Conservation (phyloP, 1,140 invertebrate genomes). For the Hycleus cichorii region DNA sequence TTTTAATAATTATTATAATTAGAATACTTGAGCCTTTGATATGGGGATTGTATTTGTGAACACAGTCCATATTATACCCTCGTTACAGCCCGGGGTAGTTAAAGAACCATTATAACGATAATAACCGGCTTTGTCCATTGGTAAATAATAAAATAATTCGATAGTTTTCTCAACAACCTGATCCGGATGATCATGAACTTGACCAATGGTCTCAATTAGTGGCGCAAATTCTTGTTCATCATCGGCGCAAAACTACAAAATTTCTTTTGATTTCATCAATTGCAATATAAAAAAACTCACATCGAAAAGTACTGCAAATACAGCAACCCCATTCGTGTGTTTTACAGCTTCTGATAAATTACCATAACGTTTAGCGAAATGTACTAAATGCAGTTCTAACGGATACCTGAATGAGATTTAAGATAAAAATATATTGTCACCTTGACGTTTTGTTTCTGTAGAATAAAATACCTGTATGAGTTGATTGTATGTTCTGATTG, state of each 20-base stretch:
- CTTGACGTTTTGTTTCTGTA: background rate
- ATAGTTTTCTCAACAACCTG: background rate
- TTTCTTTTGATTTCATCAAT: background rate
- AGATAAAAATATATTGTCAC: too few relatives aligned
- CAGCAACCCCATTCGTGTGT: constrained; percentile 56
- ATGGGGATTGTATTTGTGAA: constrained; percentile 53
- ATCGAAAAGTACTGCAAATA: constrained; percentile 62
- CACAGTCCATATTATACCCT: constrained; percentile 67
- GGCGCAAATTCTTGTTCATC: constrained; percentile 43
- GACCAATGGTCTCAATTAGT: constrained; percentile 42
- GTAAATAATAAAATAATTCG: constrained; percentile 40
- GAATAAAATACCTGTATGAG: constrained; percentile 38
- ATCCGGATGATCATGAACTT: constrained; percentile 35
- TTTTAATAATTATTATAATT: background rate
- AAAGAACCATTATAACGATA: constrained; percentile 66
- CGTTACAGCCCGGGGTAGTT: constrained; percentile 66
- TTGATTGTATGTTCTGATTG: constrained; percentile 67
- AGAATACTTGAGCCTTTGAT: constrained; percentile 23
- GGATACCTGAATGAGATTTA: constrained; percentile 39
- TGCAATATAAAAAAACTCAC: constrained; percentile 38
- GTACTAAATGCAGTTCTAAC: constrained; percentile 64
- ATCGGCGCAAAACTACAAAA: constrained; percentile 31
- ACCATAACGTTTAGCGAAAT: constrained; percentile 52
- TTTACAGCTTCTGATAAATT: constrained; percentile 49
- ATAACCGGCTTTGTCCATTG: constrained; percentile 47